Evolutionary conservation across 2,888 invertebrate genomes (phyloP).

Genomic region (Schizaphis graminum): DNA sequence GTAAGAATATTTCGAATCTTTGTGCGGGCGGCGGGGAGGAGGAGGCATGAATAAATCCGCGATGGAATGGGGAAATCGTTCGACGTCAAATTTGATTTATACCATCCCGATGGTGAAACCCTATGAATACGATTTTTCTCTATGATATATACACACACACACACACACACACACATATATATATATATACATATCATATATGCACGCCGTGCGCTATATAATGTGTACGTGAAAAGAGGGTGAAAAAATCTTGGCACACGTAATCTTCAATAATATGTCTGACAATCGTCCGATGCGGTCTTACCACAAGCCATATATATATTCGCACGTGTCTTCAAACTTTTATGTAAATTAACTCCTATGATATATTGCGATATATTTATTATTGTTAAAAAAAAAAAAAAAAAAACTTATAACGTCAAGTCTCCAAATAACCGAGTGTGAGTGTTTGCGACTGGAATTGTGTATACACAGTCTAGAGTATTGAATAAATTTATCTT

Average conservation of each 20-base stretch:
- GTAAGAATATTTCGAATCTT: constrained; percentile 32
- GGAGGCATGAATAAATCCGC: constrained; percentile 46
- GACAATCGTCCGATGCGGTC: constrained; percentile 41
- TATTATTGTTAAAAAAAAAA: background rate
- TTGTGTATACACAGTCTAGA: background rate
- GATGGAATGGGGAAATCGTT: constrained; percentile 45
- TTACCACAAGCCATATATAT: background rate
- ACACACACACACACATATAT: too few species aligned
- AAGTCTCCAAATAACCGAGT: background rate
- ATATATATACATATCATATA: too few species aligned
- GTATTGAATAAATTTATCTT: background rate
- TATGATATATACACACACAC: background rate
- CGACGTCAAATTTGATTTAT: constrained; percentile 64
- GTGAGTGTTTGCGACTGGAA: background rate
- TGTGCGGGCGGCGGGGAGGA: background rate
- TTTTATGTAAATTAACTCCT: constrained; percentile 28
- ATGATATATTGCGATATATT: constrained; percentile 9
- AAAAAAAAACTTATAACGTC: background rate
- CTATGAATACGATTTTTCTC: constrained; percentile 63
- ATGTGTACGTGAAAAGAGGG: constrained; percentile 8
- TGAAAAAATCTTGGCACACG: constrained; percentile 7
- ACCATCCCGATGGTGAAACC: constrained; percentile 23
- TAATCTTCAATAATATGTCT: constrained; percentile 44
- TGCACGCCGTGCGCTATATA: background rate
- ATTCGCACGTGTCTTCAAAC: background rate